Conservation (phyloP, 2,888 invertebrate species). For the Acanthoscelides obtectus region DNA sequence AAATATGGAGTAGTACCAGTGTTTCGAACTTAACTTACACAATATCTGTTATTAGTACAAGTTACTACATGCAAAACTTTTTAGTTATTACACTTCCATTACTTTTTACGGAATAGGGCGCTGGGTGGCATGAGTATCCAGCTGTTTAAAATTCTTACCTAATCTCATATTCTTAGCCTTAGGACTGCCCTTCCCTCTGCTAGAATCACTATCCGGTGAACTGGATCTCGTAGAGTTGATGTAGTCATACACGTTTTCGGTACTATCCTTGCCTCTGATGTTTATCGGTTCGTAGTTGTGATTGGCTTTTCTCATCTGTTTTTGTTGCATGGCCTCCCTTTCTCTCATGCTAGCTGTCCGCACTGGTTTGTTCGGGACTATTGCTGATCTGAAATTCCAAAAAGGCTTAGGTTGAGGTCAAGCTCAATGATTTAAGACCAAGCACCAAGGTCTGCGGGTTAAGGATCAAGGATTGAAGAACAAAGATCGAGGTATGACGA, state of each 20-base stretch:
- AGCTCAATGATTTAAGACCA: too few species aligned
- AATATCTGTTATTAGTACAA: too few species aligned
- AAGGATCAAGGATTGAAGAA: too few species aligned
- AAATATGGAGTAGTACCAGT: too few species aligned
- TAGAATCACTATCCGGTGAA: slow-evolving; percentile 63
- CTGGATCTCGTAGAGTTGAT: slow-evolving; percentile 62
- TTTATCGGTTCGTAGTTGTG: slow-evolving; percentile 39
- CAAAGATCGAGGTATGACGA: too few species aligned
- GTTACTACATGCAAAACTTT: too few species aligned
- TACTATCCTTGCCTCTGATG: slow-evolving; percentile 27
- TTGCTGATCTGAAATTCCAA: slow-evolving; percentile 67
- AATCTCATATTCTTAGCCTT: slow-evolving; percentile 41
- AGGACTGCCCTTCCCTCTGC: slow-evolving; percentile 49
- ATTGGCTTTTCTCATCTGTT: slow-evolving; percentile 32
- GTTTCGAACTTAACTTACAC: too few species aligned
- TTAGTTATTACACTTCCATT: too few species aligned
- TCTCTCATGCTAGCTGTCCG: slow-evolving; percentile 83
- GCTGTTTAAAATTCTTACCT: slow-evolving; percentile 30
- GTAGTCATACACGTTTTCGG: slow-evolving; percentile 60
- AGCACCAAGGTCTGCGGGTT: too few species aligned
- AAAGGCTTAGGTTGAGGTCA: too few species aligned
- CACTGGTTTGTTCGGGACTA: slow-evolving; percentile 75
- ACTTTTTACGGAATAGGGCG: too few species aligned
- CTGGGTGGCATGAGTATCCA: too few species aligned
- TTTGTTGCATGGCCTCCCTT: slow-evolving; percentile 63